Evolutionary conservation across 2,888 invertebrate genomes (phyloP).

Genomic region (Taphrorychus bicolor): DNA sequence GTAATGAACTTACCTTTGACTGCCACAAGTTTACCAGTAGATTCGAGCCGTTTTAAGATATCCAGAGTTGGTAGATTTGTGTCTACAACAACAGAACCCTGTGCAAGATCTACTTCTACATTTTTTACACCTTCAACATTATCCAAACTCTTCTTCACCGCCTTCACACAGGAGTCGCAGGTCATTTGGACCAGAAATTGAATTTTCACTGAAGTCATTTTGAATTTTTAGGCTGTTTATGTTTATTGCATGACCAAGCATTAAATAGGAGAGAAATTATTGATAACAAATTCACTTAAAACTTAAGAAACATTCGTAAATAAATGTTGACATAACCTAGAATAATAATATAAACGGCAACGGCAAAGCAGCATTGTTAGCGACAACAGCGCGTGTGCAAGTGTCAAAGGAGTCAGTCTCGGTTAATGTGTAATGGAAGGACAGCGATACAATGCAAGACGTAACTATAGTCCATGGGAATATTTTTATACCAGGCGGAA

Average conservation of each 20-base stretch:
- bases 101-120: conserved; percentile 64
- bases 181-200: conserved; percentile 73
- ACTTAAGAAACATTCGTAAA: background rate
- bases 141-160: conserved; percentile 60
- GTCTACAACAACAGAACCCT: conserved; percentile 74
- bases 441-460: background rate
- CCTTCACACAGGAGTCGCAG: conserved; percentile 64
- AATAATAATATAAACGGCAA: no score
- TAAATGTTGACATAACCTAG: no score
- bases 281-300: background rate
- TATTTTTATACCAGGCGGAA: background rate
- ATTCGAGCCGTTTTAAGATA: conserved; percentile 61
- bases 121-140: conserved; percentile 60
- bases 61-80: conserved; percentile 68
- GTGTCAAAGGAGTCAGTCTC: background rate
- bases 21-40: conserved; percentile 63
- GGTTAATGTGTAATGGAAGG: background rate
- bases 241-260: conserved; percentile 4
- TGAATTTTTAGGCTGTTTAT: background rate
- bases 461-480: background rate
- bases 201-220: conserved; percentile 61
- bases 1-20: conserved; percentile 30
- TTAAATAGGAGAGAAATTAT: background rate
- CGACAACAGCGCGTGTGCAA: no score
- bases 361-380: no score